These are phyloP conservation scores for Nemurella pictetii DNA, from an alignment of 2,888 invertebrate genomes.

Conservation along the genomic window DNA sequence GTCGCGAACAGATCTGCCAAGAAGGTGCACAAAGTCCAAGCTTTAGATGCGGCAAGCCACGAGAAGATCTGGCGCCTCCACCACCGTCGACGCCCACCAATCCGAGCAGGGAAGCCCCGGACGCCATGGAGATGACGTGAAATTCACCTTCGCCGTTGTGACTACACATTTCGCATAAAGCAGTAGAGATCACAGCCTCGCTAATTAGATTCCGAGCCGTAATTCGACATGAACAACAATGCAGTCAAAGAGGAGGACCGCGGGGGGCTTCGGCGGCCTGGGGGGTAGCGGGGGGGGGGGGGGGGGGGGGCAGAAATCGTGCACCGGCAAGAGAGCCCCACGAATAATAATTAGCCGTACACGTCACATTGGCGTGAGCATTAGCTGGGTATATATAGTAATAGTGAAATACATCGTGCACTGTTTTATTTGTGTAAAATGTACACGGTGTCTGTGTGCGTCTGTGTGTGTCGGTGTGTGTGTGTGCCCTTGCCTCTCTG, in stretches of 20 bases:
- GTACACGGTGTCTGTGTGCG: not conserved
- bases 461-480: conserved; percentile 27
- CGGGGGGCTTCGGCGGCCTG: conserved; percentile 2
- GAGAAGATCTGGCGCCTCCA: not conserved
- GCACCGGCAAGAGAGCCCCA: conserved; percentile 22
- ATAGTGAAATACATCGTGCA: not conserved
- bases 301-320: conserved; percentile 34
- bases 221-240: not conserved
- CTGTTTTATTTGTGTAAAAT: not conserved
- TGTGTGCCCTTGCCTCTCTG: conserved; percentile 35
- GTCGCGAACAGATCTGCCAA: too few relatives aligned
- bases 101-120: not conserved
- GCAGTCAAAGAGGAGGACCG: not conserved
- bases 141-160: not conserved
- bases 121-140: not conserved
- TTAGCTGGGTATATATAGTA: not conserved
- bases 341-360: conserved; percentile 37
- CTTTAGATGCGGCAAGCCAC: not conserved
- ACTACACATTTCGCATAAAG: not conserved
- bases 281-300: conserved; percentile 8
- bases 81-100: not conserved
- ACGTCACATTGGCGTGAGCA: not conserved
- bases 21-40: too few relatives aligned
- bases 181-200: not conserved
- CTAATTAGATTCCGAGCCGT: not conserved